These are phyloP conservation scores for Polyodon spathula DNA, from an alignment of 2,113 vertebrate genomes.

Conservation along the genomic window DNA sequence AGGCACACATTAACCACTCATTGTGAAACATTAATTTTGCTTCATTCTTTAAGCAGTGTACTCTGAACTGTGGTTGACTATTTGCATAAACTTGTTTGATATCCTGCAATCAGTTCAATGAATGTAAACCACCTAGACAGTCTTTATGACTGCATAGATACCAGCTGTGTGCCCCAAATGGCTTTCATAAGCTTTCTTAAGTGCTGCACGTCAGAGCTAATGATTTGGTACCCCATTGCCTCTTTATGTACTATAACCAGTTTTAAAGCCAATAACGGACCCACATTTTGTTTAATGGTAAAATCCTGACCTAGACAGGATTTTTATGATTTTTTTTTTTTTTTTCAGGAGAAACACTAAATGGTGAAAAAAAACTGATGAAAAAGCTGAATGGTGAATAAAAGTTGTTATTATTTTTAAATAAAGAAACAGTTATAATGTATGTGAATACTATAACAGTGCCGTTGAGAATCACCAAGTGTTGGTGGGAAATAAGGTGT, in stretches of 20 bases:
- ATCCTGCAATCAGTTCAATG: neutral
- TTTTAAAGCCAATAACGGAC: too few species aligned
- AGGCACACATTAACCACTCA: conserved; percentile 13
- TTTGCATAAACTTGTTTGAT: neutral
- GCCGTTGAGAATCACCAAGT: too few species aligned
- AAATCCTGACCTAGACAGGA: too few species aligned
- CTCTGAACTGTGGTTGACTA: conserved; percentile 15
- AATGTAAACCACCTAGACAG: neutral
- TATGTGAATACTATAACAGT: too few species aligned
- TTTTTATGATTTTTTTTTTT: conserved; percentile 1
- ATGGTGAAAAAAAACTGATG: too few species aligned
- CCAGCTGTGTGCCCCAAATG: neutral
- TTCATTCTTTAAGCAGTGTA: conserved; percentile 2
- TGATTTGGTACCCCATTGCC: neutral
- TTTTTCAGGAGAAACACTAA: too few species aligned
- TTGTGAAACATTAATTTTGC: conserved; percentile 2
- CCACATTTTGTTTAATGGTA: too few species aligned
- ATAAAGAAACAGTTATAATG: too few species aligned
- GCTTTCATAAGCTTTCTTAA: conserved; percentile 4
- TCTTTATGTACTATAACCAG: too few species aligned
- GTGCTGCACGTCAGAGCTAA: neutral
- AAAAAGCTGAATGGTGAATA: too few species aligned
- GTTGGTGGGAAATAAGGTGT: too few species aligned
- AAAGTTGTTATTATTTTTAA: too few species aligned
- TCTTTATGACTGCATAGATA: neutral